These are phyloP conservation scores for Phaedon cochleariae DNA, from an alignment of 2,888 invertebrate genomes.

Conservation along the genomic window DNA sequence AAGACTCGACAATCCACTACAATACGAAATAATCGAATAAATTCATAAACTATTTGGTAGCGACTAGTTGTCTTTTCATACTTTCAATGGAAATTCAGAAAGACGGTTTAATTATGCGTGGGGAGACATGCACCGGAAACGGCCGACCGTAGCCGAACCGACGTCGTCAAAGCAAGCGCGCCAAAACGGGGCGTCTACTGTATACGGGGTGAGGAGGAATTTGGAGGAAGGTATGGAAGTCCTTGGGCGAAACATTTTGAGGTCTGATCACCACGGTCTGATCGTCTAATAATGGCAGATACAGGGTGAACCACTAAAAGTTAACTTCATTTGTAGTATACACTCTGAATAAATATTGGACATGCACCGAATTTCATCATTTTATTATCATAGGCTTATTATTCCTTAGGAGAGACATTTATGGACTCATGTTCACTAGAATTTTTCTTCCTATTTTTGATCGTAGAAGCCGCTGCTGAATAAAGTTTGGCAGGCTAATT, in stretches of 20 bases:
- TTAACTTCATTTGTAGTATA: too few species aligned
- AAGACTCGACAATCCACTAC: not conserved
- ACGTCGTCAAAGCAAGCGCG: not conserved
- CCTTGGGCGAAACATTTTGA: not conserved
- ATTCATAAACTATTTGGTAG: not conserved
- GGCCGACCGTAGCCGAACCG: not conserved
- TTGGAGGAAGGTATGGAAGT: not conserved
- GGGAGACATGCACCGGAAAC: not conserved
- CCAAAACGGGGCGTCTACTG: not conserved
- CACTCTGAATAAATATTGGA: too few species aligned
- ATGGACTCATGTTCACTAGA: too few species aligned
- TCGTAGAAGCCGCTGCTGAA: too few species aligned
- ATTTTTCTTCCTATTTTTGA: too few species aligned
- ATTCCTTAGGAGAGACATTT: too few species aligned
- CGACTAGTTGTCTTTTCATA: not conserved
- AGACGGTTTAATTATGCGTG: not conserved
- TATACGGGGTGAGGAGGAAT: not conserved
- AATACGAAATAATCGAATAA: not conserved
- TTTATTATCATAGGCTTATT: too few species aligned
- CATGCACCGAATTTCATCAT: too few species aligned
- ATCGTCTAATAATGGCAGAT: not conserved
- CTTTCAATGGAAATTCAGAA: not conserved
- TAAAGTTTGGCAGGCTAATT: too few species aligned
- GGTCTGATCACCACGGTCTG: not conserved
- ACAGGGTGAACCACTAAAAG: not conserved